Percentiles rank a stretch among this genome's conserved stretches.
phyloP scores from a whole-genome alignment of 1,140 invertebrate species.

The Drosophila hydei region DNA sequence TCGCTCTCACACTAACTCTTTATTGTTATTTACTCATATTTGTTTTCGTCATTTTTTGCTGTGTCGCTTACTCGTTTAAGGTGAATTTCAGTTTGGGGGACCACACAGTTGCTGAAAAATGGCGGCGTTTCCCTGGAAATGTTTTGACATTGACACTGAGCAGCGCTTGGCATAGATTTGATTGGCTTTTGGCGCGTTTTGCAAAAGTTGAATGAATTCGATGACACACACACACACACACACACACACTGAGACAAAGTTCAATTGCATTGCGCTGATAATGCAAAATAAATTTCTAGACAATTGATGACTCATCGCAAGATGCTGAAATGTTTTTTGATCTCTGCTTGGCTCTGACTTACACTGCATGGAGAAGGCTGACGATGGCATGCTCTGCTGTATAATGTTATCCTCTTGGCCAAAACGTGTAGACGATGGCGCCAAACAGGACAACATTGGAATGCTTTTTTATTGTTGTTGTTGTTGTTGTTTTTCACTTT shows the following conservation, averaged over 20 bases:
- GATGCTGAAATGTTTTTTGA: neutral
- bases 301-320: constrained; percentile 41
- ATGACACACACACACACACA: constrained; percentile 8
- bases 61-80: constrained; percentile 43
- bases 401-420: constrained; percentile 84
- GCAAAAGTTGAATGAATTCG: constrained; percentile 59
- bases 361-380: constrained; percentile 84
- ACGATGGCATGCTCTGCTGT: constrained; percentile 83
- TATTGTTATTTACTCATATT: constrained; percentile 31
- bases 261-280: constrained; percentile 75
- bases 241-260: constrained; percentile 27
- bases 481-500: constrained; percentile 1
- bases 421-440: constrained; percentile 83
- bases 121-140: constrained; percentile 43
- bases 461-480: constrained; percentile 72
- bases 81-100: constrained; percentile 46
- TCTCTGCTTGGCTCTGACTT: constrained; percentile 49
- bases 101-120: constrained; percentile 68
- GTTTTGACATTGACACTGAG: constrained; percentile 27
- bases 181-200: constrained; percentile 66
- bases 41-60: too few relatives aligned
- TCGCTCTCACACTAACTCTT: constrained; percentile 17
- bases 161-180: constrained; percentile 36
- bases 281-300: constrained; percentile 50
- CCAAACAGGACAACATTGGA: constrained; percentile 84